phyloP scores from a whole-genome alignment of 2,113 vertebrate species.

The Spea multiplicata region DNA sequence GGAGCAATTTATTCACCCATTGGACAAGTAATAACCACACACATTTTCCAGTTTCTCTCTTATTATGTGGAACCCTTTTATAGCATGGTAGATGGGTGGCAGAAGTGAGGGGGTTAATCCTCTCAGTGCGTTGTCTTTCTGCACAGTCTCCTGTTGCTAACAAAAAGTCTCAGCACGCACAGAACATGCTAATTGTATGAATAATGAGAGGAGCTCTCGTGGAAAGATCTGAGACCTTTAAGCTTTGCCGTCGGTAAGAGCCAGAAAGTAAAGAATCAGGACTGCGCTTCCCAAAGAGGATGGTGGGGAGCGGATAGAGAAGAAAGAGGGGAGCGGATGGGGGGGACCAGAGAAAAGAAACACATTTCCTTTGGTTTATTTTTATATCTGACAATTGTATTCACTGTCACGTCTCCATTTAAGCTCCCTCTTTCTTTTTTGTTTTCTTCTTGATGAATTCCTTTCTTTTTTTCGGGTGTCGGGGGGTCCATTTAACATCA shows the following conservation, averaged over 20 bases:
- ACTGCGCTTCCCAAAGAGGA: neutral
- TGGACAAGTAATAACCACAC: too few relatives aligned
- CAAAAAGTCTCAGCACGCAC: slow-evolving; percentile 37
- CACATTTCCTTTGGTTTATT: slow-evolving; percentile 18
- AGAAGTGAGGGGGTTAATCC: slow-evolving; percentile 22
- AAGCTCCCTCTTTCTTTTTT: neutral
- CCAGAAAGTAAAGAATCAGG: slow-evolving; percentile 55
- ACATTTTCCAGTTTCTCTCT: too few relatives aligned
- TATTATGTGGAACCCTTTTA: too few relatives aligned
- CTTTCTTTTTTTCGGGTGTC: neutral
- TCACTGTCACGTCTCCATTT: slow-evolving; percentile 20
- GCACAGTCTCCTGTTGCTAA: slow-evolving; percentile 27
- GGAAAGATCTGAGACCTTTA: slow-evolving; percentile 55
- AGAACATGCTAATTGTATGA: slow-evolving; percentile 57
- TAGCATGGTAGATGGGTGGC: neutral
- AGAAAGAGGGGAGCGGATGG: slow-evolving; percentile 15
- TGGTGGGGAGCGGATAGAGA: neutral
- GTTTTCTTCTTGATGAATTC: neutral
- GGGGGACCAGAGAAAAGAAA: neutral
- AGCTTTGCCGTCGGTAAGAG: slow-evolving; percentile 46
- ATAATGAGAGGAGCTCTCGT: slow-evolving; percentile 62
- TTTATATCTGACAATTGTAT: slow-evolving; percentile 33
- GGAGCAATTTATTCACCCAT: too few relatives aligned
- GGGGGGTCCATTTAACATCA: too few relatives aligned
- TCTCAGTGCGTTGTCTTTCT: slow-evolving; percentile 4